Conservation (phyloP, 2,113 vertebrate species). For the Rafetus swinhoei region DNA sequence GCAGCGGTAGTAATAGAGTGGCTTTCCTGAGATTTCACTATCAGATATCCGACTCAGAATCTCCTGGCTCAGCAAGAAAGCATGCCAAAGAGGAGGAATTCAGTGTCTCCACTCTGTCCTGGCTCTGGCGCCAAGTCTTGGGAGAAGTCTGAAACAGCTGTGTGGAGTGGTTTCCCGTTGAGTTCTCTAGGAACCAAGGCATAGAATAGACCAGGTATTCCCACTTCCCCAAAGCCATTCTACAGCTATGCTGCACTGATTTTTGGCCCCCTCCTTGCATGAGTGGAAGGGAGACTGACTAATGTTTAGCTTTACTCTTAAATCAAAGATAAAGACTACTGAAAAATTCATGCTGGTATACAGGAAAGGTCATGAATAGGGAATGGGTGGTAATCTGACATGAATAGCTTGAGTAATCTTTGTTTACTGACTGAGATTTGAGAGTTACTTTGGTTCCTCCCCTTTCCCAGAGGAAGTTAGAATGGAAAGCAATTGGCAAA, state of each 20-base stretch:
- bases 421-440: background rate
- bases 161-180: accelerated
- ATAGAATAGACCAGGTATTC: accelerated
- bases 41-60: background rate
- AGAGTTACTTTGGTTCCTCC: background rate
- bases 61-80: background rate
- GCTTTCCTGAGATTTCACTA: background rate
- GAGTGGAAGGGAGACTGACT: background rate
- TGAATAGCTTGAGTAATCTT: background rate
- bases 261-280: background rate
- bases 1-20: accelerated
- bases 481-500: background rate
- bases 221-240: background rate
- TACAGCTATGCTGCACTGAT: background rate
- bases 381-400: background rate
- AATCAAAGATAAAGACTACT: background rate
- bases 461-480: background rate
- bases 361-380: background rate
- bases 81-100: background rate
- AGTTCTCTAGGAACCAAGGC: accelerated
- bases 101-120: accelerated
- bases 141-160: accelerated
- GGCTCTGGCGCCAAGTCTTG: background rate
- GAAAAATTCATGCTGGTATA: background rate
- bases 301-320: accelerated